Evolutionary conservation across 2,797 vertebrate species (phyloP).

Genomic region (Pelobates cultripes): DNA sequence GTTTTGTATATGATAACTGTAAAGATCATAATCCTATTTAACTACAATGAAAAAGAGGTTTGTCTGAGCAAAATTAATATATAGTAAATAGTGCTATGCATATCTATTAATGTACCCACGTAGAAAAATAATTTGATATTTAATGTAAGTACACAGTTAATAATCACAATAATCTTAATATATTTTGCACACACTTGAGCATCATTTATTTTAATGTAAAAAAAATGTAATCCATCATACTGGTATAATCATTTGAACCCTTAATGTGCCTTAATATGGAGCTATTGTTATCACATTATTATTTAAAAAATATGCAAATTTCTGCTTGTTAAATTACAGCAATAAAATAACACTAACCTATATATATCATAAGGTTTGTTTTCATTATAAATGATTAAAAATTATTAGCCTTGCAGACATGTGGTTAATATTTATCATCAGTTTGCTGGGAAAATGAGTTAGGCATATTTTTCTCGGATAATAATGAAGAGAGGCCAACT

Average conservation of each 20-base stretch:
- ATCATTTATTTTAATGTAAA: too few relatives aligned
- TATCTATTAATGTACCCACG: too few relatives aligned
- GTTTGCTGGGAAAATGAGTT: background rate
- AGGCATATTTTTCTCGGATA: conserved; percentile 14
- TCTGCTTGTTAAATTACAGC: background rate
- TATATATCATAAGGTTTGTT: background rate
- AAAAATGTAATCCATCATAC: too few relatives aligned
- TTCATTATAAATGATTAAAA: background rate
- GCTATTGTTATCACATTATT: too few relatives aligned
- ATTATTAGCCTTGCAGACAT: background rate
- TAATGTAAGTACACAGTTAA: too few relatives aligned
- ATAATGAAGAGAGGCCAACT: conserved; percentile 20
- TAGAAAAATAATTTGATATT: too few relatives aligned
- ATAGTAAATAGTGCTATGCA: too few relatives aligned
- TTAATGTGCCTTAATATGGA: too few relatives aligned
- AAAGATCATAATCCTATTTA: conserved; percentile 50
- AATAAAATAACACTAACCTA: background rate
- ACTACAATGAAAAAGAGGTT: conserved; percentile 22
- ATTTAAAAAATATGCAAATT: too few relatives aligned
- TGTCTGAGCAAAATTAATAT: conserved; percentile 1
- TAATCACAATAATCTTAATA: too few relatives aligned
- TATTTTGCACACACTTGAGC: too few relatives aligned
- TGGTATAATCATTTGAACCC: too few relatives aligned
- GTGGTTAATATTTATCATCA: background rate
- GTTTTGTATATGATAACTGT: conserved; percentile 37